phyloP scores from a whole-genome alignment of 1,140 invertebrate species.

The Zophobas morio region DNA sequence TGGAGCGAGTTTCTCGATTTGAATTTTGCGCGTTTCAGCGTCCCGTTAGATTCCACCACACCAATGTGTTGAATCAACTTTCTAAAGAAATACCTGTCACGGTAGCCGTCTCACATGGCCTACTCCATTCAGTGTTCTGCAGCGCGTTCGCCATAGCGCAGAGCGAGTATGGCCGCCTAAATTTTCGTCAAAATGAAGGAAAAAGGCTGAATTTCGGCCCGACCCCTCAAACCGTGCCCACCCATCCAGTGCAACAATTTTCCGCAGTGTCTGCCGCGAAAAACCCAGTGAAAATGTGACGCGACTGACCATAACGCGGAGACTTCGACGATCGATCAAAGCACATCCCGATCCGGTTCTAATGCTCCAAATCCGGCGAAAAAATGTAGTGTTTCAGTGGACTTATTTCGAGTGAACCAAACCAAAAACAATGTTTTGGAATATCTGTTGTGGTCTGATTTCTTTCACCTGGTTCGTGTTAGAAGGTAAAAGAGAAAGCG shows the following conservation, averaged over 20 bases:
- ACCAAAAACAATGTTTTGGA: slow-evolving; percentile 48
- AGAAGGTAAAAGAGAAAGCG: slow-evolving; percentile 54
- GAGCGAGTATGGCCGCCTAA: slow-evolving; percentile 41
- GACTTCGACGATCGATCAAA: slow-evolving; percentile 23
- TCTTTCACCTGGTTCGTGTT: slow-evolving; percentile 50
- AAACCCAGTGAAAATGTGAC: background rate
- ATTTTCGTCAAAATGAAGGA: slow-evolving; percentile 29
- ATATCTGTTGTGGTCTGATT: slow-evolving; percentile 50
- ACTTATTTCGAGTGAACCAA: slow-evolving; percentile 12
- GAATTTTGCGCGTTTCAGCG: slow-evolving; percentile 5
- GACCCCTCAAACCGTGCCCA: background rate
- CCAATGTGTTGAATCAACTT: slow-evolving; percentile 34
- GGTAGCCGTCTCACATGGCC: slow-evolving; percentile 42
- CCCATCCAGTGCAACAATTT: background rate
- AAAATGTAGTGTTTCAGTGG: too few relatives aligned
- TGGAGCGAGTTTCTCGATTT: too few relatives aligned
- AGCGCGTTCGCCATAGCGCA: slow-evolving; percentile 41
- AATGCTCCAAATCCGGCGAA: too few relatives aligned
- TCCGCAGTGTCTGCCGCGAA: background rate
- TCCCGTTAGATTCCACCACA: slow-evolving; percentile 22
- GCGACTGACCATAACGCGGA: background rate
- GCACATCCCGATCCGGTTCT: background rate
- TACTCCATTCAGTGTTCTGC: slow-evolving; percentile 42
- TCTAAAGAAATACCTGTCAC: slow-evolving; percentile 38
- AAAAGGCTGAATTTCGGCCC: slow-evolving; percentile 7